Evolutionary conservation across 2,888 invertebrate species (phyloP), one percentile per base, ranked within the genome.

Genomic region (Iselma pallidipennis): DNA sequence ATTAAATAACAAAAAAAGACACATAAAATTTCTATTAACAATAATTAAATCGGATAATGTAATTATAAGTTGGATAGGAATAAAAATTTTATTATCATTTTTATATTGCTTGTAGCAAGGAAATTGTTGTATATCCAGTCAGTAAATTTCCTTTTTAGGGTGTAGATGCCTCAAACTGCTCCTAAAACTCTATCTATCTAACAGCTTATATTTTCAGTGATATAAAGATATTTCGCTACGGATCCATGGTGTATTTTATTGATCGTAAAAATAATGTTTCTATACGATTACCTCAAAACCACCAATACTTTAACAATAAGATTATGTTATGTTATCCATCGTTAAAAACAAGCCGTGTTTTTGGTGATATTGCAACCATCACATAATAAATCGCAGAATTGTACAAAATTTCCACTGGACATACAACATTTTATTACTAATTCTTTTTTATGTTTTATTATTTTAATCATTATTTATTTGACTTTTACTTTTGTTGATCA

Each of bases 1-100:
- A 37, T 37, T 16, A 37, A 16, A 37, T 16, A 9, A 83, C 72
- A 76, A 61, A 67, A 65, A 59, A 31, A 63, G 59, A 50, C 49
- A 29, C 59, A 56, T 52, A 49, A 52, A 51, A 63, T 55, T 29
- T 45, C 45, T 16, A 14, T 37, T 37, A 37, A 37, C 16, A 37
- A 37, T 37, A 14, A 37, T 16, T 6, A 16, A 37, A 37, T n/a
- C 42, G 42, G 16, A 48, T 48, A 16, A 7, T 48, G 16, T n/a
- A 48, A 7, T 12, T 48, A 48, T n/a, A 48, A n/a, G n/a, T n/a
- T n/a, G n/a, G n/a, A n/a, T n/a, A n/a, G n/a, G n/a, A n/a, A n/a
- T n/a, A n/a, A n/a, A 42, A 37, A 25, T 50, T 37, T 45, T 12
- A 51, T 51, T n/a, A 45, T 21, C 19, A n/a, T 19, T 25, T 33